phyloP scores from a whole-genome alignment of 2,888 invertebrate genomes.

The Stenodera caucasica region DNA sequence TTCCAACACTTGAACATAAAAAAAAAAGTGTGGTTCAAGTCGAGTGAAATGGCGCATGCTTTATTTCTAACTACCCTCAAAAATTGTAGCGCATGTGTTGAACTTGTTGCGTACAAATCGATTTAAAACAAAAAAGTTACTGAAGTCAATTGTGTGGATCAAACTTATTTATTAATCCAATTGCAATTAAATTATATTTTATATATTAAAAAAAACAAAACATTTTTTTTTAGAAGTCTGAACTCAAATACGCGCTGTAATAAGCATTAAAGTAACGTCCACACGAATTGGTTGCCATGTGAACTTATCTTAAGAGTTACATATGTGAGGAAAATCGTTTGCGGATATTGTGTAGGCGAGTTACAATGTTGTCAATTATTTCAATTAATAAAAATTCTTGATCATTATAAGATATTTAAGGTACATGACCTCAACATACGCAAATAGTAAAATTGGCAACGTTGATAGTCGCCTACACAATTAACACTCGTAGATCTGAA shows the following conservation, averaged over 20 bases:
- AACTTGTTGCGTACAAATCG: background rate
- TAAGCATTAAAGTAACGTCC: background rate
- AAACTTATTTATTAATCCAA: too few species aligned
- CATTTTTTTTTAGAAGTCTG: too few species aligned
- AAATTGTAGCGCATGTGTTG: background rate
- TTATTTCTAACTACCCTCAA: background rate
- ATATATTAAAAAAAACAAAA: too few species aligned
- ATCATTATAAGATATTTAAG: background rate
- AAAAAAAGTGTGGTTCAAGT: too few species aligned
- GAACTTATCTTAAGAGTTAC: background rate
- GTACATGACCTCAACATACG: background rate
- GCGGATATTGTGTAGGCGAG: background rate
- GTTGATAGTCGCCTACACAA: slow-evolving; percentile 3
- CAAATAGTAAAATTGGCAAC: slow-evolving; percentile 1
- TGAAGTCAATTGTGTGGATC: too few species aligned
- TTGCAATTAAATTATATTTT: too few species aligned
- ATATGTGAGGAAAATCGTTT: background rate
- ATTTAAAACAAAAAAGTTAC: background rate
- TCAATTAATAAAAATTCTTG: background rate
- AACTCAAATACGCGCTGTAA: too few species aligned
- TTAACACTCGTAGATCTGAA: background rate
- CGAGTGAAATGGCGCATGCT: too few species aligned
- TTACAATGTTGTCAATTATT: background rate
- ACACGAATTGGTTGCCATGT: background rate
- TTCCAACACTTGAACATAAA: too few species aligned